Base-by-base conservation (phyloP, 2,888 invertebrate genomes). In the Phragmatobia fuliginosa region DNA sequence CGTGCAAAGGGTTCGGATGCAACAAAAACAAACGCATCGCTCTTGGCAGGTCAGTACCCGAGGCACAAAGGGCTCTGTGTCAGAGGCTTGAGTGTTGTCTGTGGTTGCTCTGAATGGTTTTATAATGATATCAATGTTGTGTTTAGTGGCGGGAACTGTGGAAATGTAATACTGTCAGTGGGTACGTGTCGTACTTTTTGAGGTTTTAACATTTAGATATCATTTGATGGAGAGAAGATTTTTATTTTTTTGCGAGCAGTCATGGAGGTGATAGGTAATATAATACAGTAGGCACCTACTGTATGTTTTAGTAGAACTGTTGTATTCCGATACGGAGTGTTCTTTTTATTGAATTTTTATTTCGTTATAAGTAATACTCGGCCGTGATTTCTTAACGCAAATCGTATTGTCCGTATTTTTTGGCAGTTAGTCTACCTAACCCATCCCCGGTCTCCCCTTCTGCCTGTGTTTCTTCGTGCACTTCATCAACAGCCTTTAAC, bases 41-140 rank as follows among this genome's bases (percentile, higher is more conserved):
- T 45, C 72, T 72, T 74, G 74, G 70, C 83, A 85, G 92, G 91
- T 92, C 92, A 91, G 86, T 87, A 90, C 78, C 89, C 92, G 86
- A 25, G 62, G 79, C 64, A 91, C 82, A 91, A 90, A 86, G 89
- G 74, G 72, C 72, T 36, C 85, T 71, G 85, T 90, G 89, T 90
- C 78, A 68, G 64, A 32, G 70, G 60, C 71, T 74, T 70, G 38
- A 60, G 65, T 64, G 64, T 60, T 68, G 41, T 18, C n/a, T 64
- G 59, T 38, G 58, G 59, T 52, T 32, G 62, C 14, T 32, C 31
- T 31, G 21, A 62, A 6, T 38, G 62, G 31, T 31, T 61, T 49
- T 56, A 56, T n/a, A 36, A 21, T 61, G 16, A 49, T 41, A 33
- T 52, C 41, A 31, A 41, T 62, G 45, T 18, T 41, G 31, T 62